Conservation (phyloP, 92 coral and sea anemone species). For the Siderastrea radians region DNA sequence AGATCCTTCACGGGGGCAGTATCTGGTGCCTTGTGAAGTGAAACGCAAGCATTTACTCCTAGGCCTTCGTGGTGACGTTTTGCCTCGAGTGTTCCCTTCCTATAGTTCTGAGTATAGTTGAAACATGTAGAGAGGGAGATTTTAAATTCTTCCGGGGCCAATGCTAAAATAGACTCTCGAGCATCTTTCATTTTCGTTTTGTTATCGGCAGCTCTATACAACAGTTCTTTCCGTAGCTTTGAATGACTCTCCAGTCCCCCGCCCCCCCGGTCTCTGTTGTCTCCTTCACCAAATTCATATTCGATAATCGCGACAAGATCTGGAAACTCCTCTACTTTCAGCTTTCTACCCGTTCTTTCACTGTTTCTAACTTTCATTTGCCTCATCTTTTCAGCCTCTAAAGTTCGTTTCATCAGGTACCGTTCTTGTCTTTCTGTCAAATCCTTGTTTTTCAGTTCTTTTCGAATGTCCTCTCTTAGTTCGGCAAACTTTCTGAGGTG, state of each 20-base stretch:
- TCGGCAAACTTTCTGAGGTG: conserved; percentile 41
- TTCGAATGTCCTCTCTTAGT: conserved; percentile 36
- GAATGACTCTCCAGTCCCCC: conserved; percentile 70
- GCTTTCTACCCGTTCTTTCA: conserved; percentile 42
- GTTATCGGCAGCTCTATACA: conserved; percentile 59
- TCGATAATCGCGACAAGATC: conserved; percentile 48
- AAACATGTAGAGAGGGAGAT: conserved; percentile 57
- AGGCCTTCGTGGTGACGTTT: conserved; percentile 53
- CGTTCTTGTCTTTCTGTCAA: conserved; percentile 36
- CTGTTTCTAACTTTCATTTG: conserved; percentile 44
- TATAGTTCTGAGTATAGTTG: conserved; percentile 66
- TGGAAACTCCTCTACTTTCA: conserved; percentile 59
- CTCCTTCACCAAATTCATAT: conserved; percentile 57
- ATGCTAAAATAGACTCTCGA: conserved; percentile 53
- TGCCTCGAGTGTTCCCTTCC: conserved; percentile 57
- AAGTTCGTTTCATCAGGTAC: conserved; percentile 35
- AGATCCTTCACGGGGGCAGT: conserved; percentile 53
- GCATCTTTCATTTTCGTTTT: conserved; percentile 68
- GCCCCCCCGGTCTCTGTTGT: conserved; percentile 49
- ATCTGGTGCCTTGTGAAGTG: conserved; percentile 66
- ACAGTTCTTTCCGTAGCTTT: conserved; percentile 43
- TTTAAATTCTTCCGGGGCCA: conserved; percentile 43
- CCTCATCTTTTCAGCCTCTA: conserved; percentile 38
- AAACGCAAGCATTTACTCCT: conserved; percentile 64
- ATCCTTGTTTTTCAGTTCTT: conserved; percentile 22